Base-by-base conservation (phyloP, 2,113 vertebrate genomes). In the Microtus richardsoni region DNA sequence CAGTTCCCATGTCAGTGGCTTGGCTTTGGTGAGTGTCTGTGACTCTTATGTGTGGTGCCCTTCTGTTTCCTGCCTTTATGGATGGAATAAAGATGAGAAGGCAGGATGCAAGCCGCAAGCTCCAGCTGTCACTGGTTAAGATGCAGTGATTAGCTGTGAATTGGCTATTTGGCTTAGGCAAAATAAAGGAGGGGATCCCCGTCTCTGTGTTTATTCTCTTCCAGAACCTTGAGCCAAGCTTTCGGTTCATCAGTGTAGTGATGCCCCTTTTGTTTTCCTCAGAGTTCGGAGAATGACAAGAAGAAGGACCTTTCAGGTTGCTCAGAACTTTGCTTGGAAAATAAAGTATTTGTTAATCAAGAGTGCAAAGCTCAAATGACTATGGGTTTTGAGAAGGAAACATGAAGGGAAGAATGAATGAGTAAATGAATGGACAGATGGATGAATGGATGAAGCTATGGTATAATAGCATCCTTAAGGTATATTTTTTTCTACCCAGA, bases 111-210 rank as follows among this genome's bases (percentile, higher is more conserved):
- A 36, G 52, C 86, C 36, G 75, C 58, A 78, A 96, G 86, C 91
- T 95, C 91, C 96, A 96, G 95, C 95, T 96, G 97, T 91, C 92
- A 14, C 82, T 86, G 90, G 86, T 95, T 96, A 96, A 95, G 71
- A 95, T 60, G 89, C 77, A 89, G 39, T 36, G 54, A 96, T 92
- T 93, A 88, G 44, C 93, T 96, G 74, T 49, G 77, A 92, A 88
- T 78, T 28, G 6, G 60, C 80, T 77, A 68, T 92, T 95, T 85
- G 95, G 77, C 85, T 90, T 70, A 49, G 52, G 74, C 66, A 90
- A 89, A 90, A 90, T 33, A 75, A 86, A 95, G 93, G 89, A 92
- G 75, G 26, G 24, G 16, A 36, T 64, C 68, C 26, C 24, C 47
- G 86, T 60, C 28, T 30, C 47, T 41, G 39, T 58, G 54, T 82